Base-by-base conservation (phyloP, 1,140 invertebrate species). In the Nasonia vitripennis region DNA sequence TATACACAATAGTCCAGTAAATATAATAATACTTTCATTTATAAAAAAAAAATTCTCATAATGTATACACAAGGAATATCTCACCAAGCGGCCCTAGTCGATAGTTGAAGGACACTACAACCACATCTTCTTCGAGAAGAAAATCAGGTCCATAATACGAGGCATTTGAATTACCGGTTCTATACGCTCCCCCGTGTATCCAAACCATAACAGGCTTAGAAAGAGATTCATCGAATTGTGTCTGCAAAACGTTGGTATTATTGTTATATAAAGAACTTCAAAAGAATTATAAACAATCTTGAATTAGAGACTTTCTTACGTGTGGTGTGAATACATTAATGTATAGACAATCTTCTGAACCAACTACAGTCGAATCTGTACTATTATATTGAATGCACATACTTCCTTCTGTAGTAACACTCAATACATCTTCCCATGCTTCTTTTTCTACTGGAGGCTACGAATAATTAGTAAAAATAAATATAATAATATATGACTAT, bases 101-200 rank as follows among this genome's bases (percentile, higher is more conserved):
- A 91, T 97, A 97, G 89, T 96, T 96, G 1, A 96, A 91, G 1
- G 95, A 95, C 0, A 97, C 95, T 0, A 96, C 82, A 17, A 97
- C 91, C 1, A 96, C 91, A 80, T 95, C 94, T 89, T 96, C 92
- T 27, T 93, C 89, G 34, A 95, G 90, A 7, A 97, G 92, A 79
- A 95, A 95, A 87, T 96, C 95, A 3, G 95, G 95, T 23, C 95
- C 94, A 86, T 95, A 95, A 0, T 92, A 85, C 41, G 88, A 86
- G 55, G 90, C 89, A 37, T 83, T 86, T 10, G 87, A 82, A 77
- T 17, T 78, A 7, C 92, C 91, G 4, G 71, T 9, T 31, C 27
- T 67, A 80, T 88, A 92, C 10, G 86, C 86, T 31, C 92, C 92
- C 3, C 91, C 92, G 78, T 93, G 89, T 51, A 93, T 89, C 87